phyloP scores from a whole-genome alignment of 2,888 invertebrate genomes.

The Aleiodes testaceus region DNA sequence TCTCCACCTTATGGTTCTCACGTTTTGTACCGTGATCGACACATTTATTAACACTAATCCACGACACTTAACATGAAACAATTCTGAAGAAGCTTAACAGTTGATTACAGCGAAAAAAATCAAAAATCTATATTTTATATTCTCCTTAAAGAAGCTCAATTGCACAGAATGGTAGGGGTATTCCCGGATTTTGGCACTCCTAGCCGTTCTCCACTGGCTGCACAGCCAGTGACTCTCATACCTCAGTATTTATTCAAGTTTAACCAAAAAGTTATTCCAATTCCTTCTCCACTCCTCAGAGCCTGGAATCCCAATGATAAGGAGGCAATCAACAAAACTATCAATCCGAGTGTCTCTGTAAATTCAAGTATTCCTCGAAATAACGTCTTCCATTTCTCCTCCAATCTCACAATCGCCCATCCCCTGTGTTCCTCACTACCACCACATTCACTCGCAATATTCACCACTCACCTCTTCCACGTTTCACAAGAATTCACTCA shows the following conservation, averaged over 20 bases:
- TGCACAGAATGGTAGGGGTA: slow-evolving; percentile 5
- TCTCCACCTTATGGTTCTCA: slow-evolving; percentile 49
- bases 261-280: not conserved
- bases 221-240: slow-evolving; percentile 23
- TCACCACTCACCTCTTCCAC: not conserved
- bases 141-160: not conserved
- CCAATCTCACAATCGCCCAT: slow-evolving; percentile 27
- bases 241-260: slow-evolving; percentile 5
- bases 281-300: not conserved
- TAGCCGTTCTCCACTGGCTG: slow-evolving; percentile 3
- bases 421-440: slow-evolving; percentile 5
- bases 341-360: slow-evolving; percentile 12
- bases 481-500: slow-evolving; percentile 12
- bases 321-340: not conserved
- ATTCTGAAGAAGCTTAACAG: not conserved
- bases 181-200: slow-evolving; percentile 27
- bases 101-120: not conserved
- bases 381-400: slow-evolving; percentile 18
- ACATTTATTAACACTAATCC: slow-evolving; percentile 58
- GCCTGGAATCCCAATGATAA: not conserved
- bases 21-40: slow-evolving; percentile 67
- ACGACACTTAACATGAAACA: slow-evolving; percentile 26
- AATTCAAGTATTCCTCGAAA: slow-evolving; percentile 15
- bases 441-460: slow-evolving; percentile 7
- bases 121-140: not conserved